Evolutionary conservation across 1,140 invertebrate genomes (phyloP).

Genomic region (Euborellia annulipes): DNA sequence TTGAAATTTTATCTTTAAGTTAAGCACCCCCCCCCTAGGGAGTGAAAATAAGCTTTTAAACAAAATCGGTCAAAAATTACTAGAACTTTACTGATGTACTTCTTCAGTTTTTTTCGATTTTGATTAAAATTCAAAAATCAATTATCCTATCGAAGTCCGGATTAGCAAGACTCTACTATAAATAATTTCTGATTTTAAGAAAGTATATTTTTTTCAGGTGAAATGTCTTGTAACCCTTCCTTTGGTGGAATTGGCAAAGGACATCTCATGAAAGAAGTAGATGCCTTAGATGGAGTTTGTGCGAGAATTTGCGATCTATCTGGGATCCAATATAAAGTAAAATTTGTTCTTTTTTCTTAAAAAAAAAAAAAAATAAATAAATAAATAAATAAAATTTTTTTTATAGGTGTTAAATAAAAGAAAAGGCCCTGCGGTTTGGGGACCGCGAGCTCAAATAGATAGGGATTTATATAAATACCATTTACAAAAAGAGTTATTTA

Average conservation of each 20-base stretch:
- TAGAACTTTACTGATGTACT: not conserved
- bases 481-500: constrained; percentile 62
- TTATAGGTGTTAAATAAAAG: constrained; percentile 51
- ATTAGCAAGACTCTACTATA: too few relatives aligned
- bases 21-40: too few relatives aligned
- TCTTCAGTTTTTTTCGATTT: too few relatives aligned
- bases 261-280: constrained; percentile 80
- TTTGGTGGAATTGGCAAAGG: constrained; percentile 95
- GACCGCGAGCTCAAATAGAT: constrained; percentile 81
- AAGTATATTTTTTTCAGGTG: constrained; percentile 38
- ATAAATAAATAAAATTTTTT: constrained; percentile 13
- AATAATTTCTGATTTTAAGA: not conserved
- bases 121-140: too few relatives aligned
- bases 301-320: constrained; percentile 67
- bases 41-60: too few relatives aligned
- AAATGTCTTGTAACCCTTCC: constrained; percentile 93
- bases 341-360: constrained; percentile 1
- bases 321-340: constrained; percentile 56
- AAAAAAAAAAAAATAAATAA: too few relatives aligned
- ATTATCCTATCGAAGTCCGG: too few relatives aligned
- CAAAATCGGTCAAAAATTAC: too few relatives aligned
- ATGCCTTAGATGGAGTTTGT: constrained; percentile 83
- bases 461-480: constrained; percentile 63
- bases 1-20: too few relatives aligned
- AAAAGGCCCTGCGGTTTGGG: constrained; percentile 84